A percentile compares a stretch with the other conserved stretches of the same genome.
phyloP scores from a whole-genome alignment of 2,888 invertebrate genomes.

The Drosophila demipolita region DNA sequence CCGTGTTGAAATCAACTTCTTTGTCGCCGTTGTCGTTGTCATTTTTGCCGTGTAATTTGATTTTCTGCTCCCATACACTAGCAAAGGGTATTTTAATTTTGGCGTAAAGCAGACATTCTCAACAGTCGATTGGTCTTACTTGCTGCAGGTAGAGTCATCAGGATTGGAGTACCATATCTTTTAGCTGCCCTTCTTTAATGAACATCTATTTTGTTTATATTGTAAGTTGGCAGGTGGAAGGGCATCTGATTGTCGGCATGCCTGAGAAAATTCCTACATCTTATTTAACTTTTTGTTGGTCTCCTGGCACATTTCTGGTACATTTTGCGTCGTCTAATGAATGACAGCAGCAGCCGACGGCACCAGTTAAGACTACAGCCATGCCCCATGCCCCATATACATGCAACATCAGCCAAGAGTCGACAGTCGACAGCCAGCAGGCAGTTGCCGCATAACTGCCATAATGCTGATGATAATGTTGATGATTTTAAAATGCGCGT shows the following conservation, averaged over 20 bases:
- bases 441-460: conserved; percentile 72
- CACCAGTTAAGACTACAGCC: conserved; percentile 37
- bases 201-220: not conserved
- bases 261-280: not conserved
- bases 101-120: not conserved
- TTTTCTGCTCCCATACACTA: conserved; percentile 39
- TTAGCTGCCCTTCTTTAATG: not conserved
- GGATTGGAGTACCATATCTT: not conserved
- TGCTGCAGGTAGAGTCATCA: not conserved
- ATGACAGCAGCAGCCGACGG: conserved; percentile 72
- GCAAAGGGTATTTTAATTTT: not conserved
- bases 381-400: conserved; percentile 6
- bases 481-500: conserved; percentile 81
- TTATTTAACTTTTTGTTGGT: conserved; percentile 33
- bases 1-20: conserved; percentile 21
- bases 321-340: conserved; percentile 71
- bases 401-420: conserved; percentile 9
- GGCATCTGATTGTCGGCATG: not conserved
- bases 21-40: conserved; percentile 16
- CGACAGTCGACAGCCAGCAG: conserved; percentile 15
- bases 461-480: conserved; percentile 80
- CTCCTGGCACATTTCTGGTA: conserved; percentile 61
- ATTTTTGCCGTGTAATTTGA: conserved; percentile 71
- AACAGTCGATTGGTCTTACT: not conserved
- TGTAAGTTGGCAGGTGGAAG: not conserved